Evolutionary conservation across 2,888 invertebrate genomes (phyloP), one percentile per base, ranked within the genome.

Genomic region (Miltochrista miniata): DNA sequence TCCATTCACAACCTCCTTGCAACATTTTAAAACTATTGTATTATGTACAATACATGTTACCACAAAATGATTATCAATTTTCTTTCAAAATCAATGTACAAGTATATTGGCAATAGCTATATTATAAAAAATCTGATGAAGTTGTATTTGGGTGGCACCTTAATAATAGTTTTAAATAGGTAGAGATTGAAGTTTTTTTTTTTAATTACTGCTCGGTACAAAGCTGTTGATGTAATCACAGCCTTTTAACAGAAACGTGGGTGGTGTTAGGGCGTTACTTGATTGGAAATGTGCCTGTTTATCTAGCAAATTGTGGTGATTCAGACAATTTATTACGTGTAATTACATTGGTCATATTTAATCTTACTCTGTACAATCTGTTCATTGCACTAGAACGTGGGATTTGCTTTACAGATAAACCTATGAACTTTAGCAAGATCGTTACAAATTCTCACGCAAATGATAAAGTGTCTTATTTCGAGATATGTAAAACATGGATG

Each of bases 241-340:
- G 35, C 44, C 39, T 47, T 50, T 48, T 51, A 34, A 13, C 34
- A 13, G 55, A 45, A 14, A 31, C 56, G 70, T 68, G 62, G 69
- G 72, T 68, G 56, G 69, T 56, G 61, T 49, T 54, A 59, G 61
- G 64, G 68, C 61, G 64, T 60, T 60, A 72, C 72, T 72, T 73
- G 66, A 74, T 71, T 66, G 57, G 70, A 70, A 76, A 67, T 69
- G 66, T 67, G 68, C 59, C 57, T 54, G 61, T 62, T 56, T 70
- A 68, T 72, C 66, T 55, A 50, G 61, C 68, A 68, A 66, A 69
- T 67, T 59, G 57, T 54, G 64, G 68, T 69, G 76, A 81, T 80
- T 72, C 64, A 62, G 61, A 59, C 67, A 68, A 83, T 85, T 85
- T 86, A 85, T 77, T 74, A 77, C 70, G 61, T 65, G 70, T 85